phyloP scores from a whole-genome alignment of 2,113 vertebrate genomes.

The Forbesichthys papilliferus region DNA sequence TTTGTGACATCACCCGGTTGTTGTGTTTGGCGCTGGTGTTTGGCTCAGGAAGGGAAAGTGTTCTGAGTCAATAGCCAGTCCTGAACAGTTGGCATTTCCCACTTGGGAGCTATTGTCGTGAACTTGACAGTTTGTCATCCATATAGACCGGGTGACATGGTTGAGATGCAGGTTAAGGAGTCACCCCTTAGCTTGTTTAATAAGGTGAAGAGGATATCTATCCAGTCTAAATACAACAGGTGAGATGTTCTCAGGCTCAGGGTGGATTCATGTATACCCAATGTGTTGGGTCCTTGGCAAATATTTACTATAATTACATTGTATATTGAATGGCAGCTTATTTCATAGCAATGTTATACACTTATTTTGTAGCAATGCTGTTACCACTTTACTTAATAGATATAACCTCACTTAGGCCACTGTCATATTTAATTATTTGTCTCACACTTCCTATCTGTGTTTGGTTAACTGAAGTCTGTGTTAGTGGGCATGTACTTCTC shows the following conservation, averaged over 20 bases:
- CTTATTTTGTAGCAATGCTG: no score
- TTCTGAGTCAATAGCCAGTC: conserved; percentile 17
- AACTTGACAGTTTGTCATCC: conserved; percentile 38
- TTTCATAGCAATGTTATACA: no score
- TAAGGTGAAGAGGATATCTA: conserved; percentile 5
- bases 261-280: background rate
- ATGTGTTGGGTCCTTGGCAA: no score
- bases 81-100: conserved; percentile 16
- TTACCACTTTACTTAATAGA: no score
- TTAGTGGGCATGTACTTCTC: no score
- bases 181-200: conserved; percentile 27
- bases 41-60: conserved; percentile 60
- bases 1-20: conserved; percentile 31
- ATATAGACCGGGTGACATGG: conserved; percentile 29
- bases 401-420: no score
- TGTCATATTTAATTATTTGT: no score
- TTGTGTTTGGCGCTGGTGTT: conserved; percentile 58
- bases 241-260: background rate
- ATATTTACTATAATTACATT: no score
- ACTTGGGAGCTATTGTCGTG: conserved; percentile 51
- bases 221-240: conserved; percentile 3
- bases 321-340: no score
- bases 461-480: no score
- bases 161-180: conserved; percentile 6
- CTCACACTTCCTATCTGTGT: no score